Percentiles rank a stretch among this genome's conserved stretches.
phyloP scores from a whole-genome alignment of 1,140 invertebrate genomes.

The Tetramorium simillimum region DNA sequence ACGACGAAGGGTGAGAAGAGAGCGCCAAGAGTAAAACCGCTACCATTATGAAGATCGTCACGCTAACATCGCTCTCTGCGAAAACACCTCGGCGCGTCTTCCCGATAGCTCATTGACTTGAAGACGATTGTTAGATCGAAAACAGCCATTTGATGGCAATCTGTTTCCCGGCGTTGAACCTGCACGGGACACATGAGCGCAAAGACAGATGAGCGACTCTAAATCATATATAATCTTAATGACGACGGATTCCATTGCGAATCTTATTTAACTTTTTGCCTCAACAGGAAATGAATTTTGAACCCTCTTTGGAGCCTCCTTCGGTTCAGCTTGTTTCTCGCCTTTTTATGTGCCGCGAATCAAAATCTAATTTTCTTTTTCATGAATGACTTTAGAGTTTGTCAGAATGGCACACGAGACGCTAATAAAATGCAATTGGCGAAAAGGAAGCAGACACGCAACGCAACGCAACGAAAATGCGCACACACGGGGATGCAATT shows the following conservation, averaged over 20 bases:
- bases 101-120: slow-evolving; percentile 8
- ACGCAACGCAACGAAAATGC: not conserved
- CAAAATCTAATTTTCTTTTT: not conserved
- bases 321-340: not conserved
- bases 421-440: not conserved
- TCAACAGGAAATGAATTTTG: not conserved
- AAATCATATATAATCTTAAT: not conserved
- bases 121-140: slow-evolving; percentile 28
- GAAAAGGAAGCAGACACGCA: not conserved
- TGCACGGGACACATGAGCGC: not conserved
- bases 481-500: not conserved
- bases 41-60: slow-evolving; percentile 32
- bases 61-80: slow-evolving; percentile 1
- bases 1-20: slow-evolving; percentile 24
- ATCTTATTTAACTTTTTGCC: not conserved
- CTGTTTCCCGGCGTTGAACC: not conserved
- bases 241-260: not conserved
- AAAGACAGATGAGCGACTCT: not conserved
- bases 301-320: not conserved
- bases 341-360: not conserved
- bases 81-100: not conserved
- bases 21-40: slow-evolving; percentile 12
- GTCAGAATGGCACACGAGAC: not conserved
- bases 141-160: slow-evolving; percentile 23
- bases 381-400: not conserved